Base-by-base conservation (phyloP, 2,797 vertebrate genomes). In the Coreius guichenoti region DNA sequence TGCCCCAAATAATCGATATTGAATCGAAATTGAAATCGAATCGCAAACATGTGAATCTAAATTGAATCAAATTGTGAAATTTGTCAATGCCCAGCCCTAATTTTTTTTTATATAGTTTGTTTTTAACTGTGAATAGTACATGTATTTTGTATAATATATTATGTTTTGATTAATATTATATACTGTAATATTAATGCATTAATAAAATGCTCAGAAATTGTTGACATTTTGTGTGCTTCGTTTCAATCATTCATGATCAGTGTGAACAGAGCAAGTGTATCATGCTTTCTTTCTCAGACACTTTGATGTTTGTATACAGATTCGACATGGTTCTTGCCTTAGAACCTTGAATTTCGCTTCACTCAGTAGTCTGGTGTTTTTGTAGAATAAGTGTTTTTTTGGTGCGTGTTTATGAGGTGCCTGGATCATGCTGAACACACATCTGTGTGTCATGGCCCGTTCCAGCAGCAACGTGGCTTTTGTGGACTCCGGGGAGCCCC, bases 391-490 rank as follows among this genome's bases (percentile, higher is more conserved):
- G 86, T 91, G 91, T 90, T 91, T 92, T 91, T 90, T 91, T 90
- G 67, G 89, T 90, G 89, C 81, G 84, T 87, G 89, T 61, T 89
- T 90, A 87, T 58, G 36, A 36, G 69, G 17, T 19, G 45, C 26
- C 16, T 54, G 43, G 56, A n/a, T 86, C 43, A 82, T 16, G 76
- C 90, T 45, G 80, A 90, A 65, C 82, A 81, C 87, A 90, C 89
- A 91, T 84, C 87, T 93, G 88, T 72, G 78, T 91, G 91, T 90
- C 90, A 85, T 83, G 78, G 90, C 87, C 85, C 90, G 91, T 92
- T 91, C 86, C 93, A 91, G 54, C 68, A 56, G 14, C 92, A 92
- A 92, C 90, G 88, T 89, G 90, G 91, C 86, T 87, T 91, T 89
- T 87, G 85, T 74, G 74, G 89, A 90, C 90, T 91, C 89, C 88